Conservation (phyloP, 2,113 vertebrate genomes). For the Oplegnathus fasciatus region DNA sequence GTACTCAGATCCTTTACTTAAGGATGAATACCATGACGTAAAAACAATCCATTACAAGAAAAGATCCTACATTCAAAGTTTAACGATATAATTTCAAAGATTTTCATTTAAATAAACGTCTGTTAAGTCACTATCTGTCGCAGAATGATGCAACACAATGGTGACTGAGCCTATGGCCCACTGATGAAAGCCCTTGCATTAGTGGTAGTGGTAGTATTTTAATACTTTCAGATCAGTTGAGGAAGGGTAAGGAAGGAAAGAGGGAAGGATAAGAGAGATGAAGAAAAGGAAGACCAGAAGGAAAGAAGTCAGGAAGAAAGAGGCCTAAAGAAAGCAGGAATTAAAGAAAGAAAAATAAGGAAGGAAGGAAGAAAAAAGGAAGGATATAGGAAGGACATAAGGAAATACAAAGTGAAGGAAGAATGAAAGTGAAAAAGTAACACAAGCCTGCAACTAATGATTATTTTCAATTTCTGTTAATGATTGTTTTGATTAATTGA, state of each 20-base stretch:
- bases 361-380: not conserved
- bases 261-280: not conserved
- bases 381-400: not conserved
- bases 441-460: not conserved
- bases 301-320: not conserved
- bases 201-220: not conserved
- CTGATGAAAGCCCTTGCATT: too few species aligned
- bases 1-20: not conserved
- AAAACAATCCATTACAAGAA: not conserved
- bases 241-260: not conserved
- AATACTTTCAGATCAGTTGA: not conserved
- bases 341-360: not conserved
- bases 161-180: too few species aligned
- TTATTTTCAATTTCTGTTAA: not conserved
- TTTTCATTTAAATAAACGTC: too few species aligned
- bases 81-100: too few species aligned
- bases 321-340: not conserved
- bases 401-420: not conserved
- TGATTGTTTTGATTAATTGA: not conserved
- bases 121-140: too few species aligned
- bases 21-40: not conserved
- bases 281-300: too few species aligned
- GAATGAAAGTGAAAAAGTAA: not conserved
- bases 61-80: not conserved
- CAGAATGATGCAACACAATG: too few species aligned